Base-by-base conservation (phyloP, 2,888 invertebrate species). In the Catocala nupta region DNA sequence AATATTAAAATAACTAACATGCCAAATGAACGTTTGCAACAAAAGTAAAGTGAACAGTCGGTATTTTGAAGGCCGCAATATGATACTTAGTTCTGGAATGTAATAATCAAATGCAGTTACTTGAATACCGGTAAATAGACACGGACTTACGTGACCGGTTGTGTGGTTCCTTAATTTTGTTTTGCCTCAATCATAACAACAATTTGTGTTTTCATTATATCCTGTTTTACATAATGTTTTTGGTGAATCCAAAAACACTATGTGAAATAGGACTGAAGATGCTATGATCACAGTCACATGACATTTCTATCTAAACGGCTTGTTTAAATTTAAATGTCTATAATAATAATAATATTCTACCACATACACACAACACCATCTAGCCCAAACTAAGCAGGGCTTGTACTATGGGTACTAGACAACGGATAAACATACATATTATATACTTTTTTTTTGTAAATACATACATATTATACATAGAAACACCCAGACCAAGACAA, bases 271-370 rank as follows among this genome's bases (percentile, higher is more conserved):
- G 5, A 34, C 4, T 34, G 34, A 34, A 12, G 36, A 12, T 36
- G 12, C 36, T 36, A 8, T 36, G 7, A 16, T 34, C 34, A 50
- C 12, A 50, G 43, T 52, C 61, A 51, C 59, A 60, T 62, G 60
- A 73, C 61, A 73, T 72, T 73, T 58, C 47, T 43, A 42, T 44
- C 13, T 51, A 7, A 51, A 50, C 10, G 51, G 49, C 50, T 65
- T 65, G 51, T 64, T 61, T 57, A 63, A 68, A 66, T 71, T 64
- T 43, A 62, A 75, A 63, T 71, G 53, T 63, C n/a, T n/a, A n/a
- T n/a, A n/a, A n/a, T n/a, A n/a, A n/a, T n/a, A n/a, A n/a, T n/a
- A n/a, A n/a, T n/a, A n/a, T n/a, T n/a, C n/a, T n/a, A n/a, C n/a
- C n/a, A n/a, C n/a, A n/a, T n/a, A n/a, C n/a, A n/a, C n/a, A n/a